Evolutionary conservation across 2,888 invertebrate species (phyloP).

Genomic region (Eurois occulta): DNA sequence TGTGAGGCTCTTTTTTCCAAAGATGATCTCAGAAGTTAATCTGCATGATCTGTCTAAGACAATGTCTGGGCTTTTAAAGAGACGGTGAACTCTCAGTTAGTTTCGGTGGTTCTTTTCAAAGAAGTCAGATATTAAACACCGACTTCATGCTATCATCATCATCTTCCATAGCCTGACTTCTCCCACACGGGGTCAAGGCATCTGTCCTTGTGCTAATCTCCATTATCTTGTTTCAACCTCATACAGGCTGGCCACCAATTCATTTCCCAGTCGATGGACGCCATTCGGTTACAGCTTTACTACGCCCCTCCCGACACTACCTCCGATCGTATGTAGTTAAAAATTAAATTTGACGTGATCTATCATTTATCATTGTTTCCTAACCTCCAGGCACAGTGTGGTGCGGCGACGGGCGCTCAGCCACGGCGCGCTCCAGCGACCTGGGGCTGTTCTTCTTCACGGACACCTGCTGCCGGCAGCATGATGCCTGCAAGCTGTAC

Average conservation of each 20-base stretch:
- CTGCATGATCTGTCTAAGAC: background rate
- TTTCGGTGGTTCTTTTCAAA: background rate
- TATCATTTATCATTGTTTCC: background rate
- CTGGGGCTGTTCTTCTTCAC: conserved; percentile 92
- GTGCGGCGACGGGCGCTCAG: conserved; percentile 93
- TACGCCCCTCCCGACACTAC: background rate
- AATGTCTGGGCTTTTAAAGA: background rate
- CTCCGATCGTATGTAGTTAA: background rate
- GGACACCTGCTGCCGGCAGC: conserved; percentile 93
- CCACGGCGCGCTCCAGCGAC: conserved; percentile 89
- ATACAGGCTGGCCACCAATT: background rate
- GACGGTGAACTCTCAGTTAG: background rate
- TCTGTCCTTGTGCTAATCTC: background rate
- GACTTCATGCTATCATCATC: background rate
- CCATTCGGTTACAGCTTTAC: background rate
- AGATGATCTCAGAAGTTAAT: background rate
- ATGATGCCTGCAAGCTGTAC: conserved; percentile 92
- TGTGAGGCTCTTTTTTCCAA: background rate
- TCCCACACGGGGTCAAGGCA: background rate
- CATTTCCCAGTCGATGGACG: background rate
- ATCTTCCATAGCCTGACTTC: background rate
- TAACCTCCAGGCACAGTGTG: conserved; percentile 92
- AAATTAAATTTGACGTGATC: background rate
- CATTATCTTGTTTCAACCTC: background rate
- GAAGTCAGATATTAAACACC: background rate